A percentile compares a stretch with the other conserved stretches of the same genome.
Evolutionary conservation across 1,140 invertebrate genomes (phyloP).

Genomic region (Drosophila orosa): DNA sequence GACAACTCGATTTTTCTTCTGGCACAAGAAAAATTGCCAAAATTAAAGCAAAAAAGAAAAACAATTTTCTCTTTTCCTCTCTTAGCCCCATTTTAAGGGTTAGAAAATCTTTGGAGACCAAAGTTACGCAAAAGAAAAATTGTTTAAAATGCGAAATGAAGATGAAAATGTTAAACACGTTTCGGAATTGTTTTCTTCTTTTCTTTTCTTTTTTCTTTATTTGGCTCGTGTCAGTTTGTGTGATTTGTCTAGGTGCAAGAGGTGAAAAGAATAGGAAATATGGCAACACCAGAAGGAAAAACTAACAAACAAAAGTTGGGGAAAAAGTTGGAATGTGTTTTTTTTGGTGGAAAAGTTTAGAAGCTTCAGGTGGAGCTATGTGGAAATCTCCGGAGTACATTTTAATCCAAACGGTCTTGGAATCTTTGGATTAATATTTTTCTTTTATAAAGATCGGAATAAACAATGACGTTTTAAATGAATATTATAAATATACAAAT

Average conservation of each 20-base stretch:
- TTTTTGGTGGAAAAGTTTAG: constrained; percentile 11
- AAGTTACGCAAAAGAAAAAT: constrained; percentile 68
- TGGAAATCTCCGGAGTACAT: constrained; percentile 19
- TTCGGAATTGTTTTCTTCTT: constrained; percentile 54
- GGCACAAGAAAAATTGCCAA: constrained; percentile 79
- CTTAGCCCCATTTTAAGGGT: constrained; percentile 51
- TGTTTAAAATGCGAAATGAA: constrained; percentile 71
- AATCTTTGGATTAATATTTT: constrained; percentile 2
- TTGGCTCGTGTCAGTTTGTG: constrained; percentile 49
- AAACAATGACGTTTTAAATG: neutral
- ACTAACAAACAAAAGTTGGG: constrained; percentile 45
- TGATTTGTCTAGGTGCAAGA: constrained; percentile 67
- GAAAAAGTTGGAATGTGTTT: constrained; percentile 34
- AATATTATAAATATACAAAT: neutral
- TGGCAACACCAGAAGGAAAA: constrained; percentile 38
- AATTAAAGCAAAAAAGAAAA: constrained; percentile 82
- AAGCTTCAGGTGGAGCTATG: constrained; percentile 9
- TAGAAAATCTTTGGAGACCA: constrained; percentile 65
- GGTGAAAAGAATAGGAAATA: constrained; percentile 37
- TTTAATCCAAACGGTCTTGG: constrained; percentile 8
- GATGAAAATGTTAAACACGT: constrained; percentile 78
- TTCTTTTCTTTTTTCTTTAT: constrained; percentile 7
- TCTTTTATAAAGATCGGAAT: neutral
- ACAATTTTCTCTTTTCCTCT: constrained; percentile 67
- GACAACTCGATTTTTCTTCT: constrained; percentile 81